phyloP scores from a whole-genome alignment of 2,113 vertebrate genomes.

The Perca flavescens region DNA sequence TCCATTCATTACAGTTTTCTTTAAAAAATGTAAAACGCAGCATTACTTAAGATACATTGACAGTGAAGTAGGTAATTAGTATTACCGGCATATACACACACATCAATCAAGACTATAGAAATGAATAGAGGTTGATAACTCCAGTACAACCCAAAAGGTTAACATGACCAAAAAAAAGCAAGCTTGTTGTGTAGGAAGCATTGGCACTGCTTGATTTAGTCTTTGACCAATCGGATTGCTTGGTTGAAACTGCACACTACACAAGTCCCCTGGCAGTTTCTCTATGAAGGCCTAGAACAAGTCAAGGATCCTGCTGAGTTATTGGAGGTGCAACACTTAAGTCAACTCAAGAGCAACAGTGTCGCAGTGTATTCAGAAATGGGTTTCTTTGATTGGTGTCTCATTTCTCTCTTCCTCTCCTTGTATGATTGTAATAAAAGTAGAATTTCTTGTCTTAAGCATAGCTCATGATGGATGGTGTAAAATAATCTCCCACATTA shows the following conservation, averaged over 20 bases:
- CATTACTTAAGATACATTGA: neutral
- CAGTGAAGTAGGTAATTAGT: too few species aligned
- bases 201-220: neutral
- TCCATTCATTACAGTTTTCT: neutral
- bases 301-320: constrained; percentile 24
- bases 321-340: constrained; percentile 42
- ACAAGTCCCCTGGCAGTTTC: neutral
- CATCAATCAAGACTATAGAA: neutral
- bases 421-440: constrained; percentile 9
- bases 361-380: neutral
- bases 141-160: neutral
- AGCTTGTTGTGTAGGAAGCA: neutral
- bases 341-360: constrained; percentile 16
- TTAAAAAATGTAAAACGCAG: neutral
- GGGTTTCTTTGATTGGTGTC: neutral
- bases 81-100: neutral
- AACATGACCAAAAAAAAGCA: neutral
- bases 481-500: constrained; percentile 37
- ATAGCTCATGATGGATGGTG: constrained; percentile 21
- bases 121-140: neutral
- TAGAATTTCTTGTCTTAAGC: constrained; percentile 1
- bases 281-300: constrained; percentile 6
- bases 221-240: constrained; percentile 7
- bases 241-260: neutral
- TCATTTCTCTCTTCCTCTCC: neutral